Base-by-base conservation (phyloP, 1,140 invertebrate genomes). In the Pseudomyrmex dendroicus region DNA sequence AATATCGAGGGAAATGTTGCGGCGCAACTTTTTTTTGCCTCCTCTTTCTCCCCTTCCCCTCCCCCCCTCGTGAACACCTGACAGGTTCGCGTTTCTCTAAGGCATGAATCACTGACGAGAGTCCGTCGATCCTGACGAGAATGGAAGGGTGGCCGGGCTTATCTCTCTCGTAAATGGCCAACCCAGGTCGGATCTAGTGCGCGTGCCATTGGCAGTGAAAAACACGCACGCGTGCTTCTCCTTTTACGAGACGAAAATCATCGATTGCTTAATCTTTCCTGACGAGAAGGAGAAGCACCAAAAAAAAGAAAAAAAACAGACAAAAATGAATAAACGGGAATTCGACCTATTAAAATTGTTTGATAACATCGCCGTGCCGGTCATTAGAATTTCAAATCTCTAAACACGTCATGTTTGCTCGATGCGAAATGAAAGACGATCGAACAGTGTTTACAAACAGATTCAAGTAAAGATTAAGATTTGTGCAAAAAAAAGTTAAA, bases 141-240 rank as follows among this genome's bases (percentile, higher is more conserved):
- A 52, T 25, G 73, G 50, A 44, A 61, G 78, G 86, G 74, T 74
- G 63, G 64, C 64, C 72, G 17, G 35, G 67, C 61, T 70, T 52
- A 67, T 85, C 78, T 61, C 86, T 85, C 78, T 61, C 86, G 84
- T 88, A 89, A 89, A 89, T 66, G 86, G 80, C 80, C 64, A 87
- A 80, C 52, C 78, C 82, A 89, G 67, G 66, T 70, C 77, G 76
- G 70, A 35, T 35, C 83, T 67, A 74, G 76, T 72, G 84, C 89
- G 89, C 89, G 91, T 91, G 92, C 86, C 89, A 94, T 93, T 93
- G 93, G 90, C 93, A 93, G 91, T 93, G 92, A 94, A 93, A 93
- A 93, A 88, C 91, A 83, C 87, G 93, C 91, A 93, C 92, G 93
- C 92, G 89, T 91, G 91, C 89, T 90, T 91, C 84, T 92, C 91